Evolutionary conservation across 2,113 vertebrate species (phyloP), one percentile per base, ranked within the genome.

Genomic region (Sinocyclocheilus anshuiensis): DNA sequence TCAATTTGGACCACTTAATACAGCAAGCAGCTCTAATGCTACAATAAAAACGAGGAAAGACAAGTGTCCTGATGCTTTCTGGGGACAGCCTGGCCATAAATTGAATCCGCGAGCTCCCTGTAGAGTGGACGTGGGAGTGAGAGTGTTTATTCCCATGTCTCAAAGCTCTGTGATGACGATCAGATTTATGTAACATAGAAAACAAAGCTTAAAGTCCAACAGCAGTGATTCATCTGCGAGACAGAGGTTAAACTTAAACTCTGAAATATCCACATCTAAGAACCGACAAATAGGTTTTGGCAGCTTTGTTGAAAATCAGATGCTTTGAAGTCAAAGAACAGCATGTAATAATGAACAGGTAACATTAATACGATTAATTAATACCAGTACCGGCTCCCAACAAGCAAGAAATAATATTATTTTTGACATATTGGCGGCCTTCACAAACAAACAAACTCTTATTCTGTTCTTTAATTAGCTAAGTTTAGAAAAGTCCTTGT

Each of bases 81-180:
- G 97, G 78, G 94, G 94, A 48, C 96, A 96, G 93, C 97, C 98
- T 98, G 91, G 24, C 24, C 48, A 59, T 72, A 57, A 81, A 80
- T 55, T 80, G 65, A 80, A 39, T 86, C 65, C 76, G 22, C 39
- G 4, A 80, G 63, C 53, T 59, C 67, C 36, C 36, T 18, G 55
- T 22, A 20, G 81, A 67, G 81, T 42, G 6, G 24, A 26, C 13
- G 33, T 42, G 59, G 57, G 57, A 45, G 72, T 59, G 22, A 36
- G 59, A 63, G 74, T 63, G 65, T 86, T 86, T 75, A 86, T 83
- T 20, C 81, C 65, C 45, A 16, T 77, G 61, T 85, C 76, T 26
- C n/a, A 18, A 69, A 67, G 74, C 76, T 29, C 20, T 12, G 24
- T 24, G 65, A 29, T 48, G 74, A 33, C 55, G 24, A 71, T 65